Conservation (phyloP, 2,888 invertebrate species). For the Pristionchus arcanus region DNA sequence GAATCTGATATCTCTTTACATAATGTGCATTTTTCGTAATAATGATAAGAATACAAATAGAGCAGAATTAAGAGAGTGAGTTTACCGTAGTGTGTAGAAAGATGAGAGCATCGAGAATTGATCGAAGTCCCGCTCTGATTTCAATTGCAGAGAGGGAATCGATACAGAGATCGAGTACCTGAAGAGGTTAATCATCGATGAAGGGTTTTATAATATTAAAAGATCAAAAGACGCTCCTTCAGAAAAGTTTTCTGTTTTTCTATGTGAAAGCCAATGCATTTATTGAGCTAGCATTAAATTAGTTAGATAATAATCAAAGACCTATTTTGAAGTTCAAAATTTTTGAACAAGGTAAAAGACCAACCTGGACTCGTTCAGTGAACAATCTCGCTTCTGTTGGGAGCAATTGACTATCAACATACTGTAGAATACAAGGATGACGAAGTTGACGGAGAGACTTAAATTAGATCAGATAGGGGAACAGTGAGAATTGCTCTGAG, state of each 20-base stretch:
- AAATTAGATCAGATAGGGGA: too few relatives aligned
- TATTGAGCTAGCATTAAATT: too few relatives aligned
- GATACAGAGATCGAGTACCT: slow-evolving; percentile 55
- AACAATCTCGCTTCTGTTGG: neutral
- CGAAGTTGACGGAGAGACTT: slow-evolving; percentile 55
- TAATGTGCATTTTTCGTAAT: too few relatives aligned
- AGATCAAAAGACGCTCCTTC: neutral
- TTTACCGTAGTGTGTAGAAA: slow-evolving; percentile 53
- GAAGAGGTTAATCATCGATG: neutral
- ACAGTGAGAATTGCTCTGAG: neutral
- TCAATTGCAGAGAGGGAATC: slow-evolving; percentile 46
- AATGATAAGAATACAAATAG: too few relatives aligned
- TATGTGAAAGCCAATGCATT: too few relatives aligned
- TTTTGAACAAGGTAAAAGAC: neutral
- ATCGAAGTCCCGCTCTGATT: slow-evolving; percentile 52
- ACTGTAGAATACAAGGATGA: slow-evolving; percentile 53
- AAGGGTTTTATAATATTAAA: too few relatives aligned
- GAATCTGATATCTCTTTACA: too few relatives aligned
- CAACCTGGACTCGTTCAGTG: slow-evolving; percentile 56
- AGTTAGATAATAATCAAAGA: neutral
- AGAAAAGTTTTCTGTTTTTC: neutral
- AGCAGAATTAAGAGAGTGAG: neutral
- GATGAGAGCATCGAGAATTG: slow-evolving; percentile 52
- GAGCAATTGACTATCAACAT: slow-evolving; percentile 1
- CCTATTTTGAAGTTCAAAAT: too few relatives aligned